A percentile compares a stretch with the other conserved stretches of the same genome.
These are phyloP conservation scores for Boloria selene DNA, from an alignment of 2,888 invertebrate genomes.

Conservation along the genomic window DNA sequence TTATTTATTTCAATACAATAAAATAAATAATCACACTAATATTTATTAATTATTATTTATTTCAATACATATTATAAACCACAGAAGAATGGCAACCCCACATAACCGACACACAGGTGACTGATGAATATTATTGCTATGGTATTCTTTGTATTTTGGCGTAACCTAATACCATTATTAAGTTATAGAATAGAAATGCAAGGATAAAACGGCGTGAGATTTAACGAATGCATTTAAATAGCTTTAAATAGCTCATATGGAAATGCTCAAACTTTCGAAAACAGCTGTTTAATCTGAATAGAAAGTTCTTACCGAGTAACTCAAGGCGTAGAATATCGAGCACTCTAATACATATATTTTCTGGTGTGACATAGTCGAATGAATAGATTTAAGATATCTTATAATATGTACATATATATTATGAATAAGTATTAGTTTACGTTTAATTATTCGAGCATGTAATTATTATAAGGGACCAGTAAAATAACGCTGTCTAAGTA, in stretches of 20 bases:
- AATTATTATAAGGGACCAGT: too few relatives aligned
- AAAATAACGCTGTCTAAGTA: too few relatives aligned
- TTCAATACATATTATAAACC: too few relatives aligned
- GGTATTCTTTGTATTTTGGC: too few relatives aligned
- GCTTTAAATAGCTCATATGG: slow-evolving; percentile 15
- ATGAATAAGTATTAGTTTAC: not conserved
- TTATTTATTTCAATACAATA: too few relatives aligned
- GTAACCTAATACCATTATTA: not conserved
- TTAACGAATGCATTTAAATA: slow-evolving; percentile 12
- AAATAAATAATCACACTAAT: too few relatives aligned
- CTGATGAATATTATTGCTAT: too few relatives aligned
- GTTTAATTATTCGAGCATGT: not conserved
- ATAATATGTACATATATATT: not conserved
- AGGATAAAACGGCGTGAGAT: slow-evolving; percentile 12
- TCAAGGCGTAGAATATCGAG: slow-evolving; percentile 17
- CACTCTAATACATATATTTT: slow-evolving; percentile 20
- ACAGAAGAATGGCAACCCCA: too few relatives aligned
- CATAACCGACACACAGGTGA: too few relatives aligned
- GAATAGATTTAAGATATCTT: slow-evolving; percentile 9
- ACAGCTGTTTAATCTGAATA: slow-evolving; percentile 22
- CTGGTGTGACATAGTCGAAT: slow-evolving; percentile 16
- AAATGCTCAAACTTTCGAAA: slow-evolving; percentile 13
- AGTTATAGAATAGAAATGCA: not conserved
- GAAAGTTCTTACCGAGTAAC: slow-evolving; percentile 14
- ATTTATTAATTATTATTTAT: too few relatives aligned